A percentile compares a stretch with the other conserved stretches of the same genome.
phyloP scores from a whole-genome alignment of 2,113 vertebrate species.

The Passer domesticus region DNA sequence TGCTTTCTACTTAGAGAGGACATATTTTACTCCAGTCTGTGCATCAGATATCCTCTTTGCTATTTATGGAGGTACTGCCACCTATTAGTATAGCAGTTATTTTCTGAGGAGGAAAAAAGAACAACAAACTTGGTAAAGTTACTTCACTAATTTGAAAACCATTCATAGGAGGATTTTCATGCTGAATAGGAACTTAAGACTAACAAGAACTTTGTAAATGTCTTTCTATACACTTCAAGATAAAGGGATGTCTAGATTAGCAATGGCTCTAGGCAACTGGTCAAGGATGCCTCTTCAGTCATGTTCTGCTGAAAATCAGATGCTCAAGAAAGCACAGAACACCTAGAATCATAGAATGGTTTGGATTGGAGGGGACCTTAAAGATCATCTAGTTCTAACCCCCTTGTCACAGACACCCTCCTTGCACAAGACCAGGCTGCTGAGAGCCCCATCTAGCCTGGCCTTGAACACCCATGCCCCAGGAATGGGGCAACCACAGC shows the following conservation, averaged over 20 bases:
- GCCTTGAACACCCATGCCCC: neutral
- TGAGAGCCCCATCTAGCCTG: neutral
- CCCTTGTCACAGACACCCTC: rapidly evolving
- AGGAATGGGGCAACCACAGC: neutral
- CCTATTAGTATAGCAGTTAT: neutral
- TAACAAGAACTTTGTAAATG: neutral
- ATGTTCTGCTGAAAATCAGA: neutral
- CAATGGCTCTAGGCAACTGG: neutral
- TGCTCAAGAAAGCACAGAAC: neutral
- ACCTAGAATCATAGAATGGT: neutral
- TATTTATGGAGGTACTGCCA: neutral
- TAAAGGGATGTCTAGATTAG: neutral
- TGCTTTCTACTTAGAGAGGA: neutral
- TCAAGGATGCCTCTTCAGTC: neutral
- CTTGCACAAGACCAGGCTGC: neutral
- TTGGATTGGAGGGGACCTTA: neutral
- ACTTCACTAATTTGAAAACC: neutral
- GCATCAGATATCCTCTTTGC: neutral
- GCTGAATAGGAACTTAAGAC: neutral
- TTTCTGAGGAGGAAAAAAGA: neutral
- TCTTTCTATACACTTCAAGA: neutral
- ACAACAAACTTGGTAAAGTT: neutral
- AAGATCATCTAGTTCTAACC: neutral
- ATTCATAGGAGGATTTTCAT: neutral
- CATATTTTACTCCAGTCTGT: neutral